phyloP scores from a whole-genome alignment of 2,113 vertebrate genomes.

The Psittacara wagleri region DNA sequence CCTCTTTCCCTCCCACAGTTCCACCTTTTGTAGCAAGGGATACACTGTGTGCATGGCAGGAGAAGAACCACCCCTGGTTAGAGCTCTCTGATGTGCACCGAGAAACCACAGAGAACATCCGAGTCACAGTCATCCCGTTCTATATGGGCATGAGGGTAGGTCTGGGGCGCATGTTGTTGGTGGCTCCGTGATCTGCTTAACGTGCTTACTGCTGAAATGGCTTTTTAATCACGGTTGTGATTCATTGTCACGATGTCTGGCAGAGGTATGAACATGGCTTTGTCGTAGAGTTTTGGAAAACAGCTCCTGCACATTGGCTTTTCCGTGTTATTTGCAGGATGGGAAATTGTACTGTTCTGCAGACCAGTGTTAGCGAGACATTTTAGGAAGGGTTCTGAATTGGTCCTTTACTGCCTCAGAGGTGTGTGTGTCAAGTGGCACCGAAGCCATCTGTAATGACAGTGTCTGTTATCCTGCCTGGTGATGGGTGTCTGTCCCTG shows the following conservation, averaged over 20 bases:
- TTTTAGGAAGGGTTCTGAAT: not conserved
- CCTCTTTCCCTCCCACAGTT: slow-evolving; percentile 51
- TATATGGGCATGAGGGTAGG: slow-evolving; percentile 98
- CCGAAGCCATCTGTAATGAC: not conserved
- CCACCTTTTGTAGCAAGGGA: slow-evolving; percentile 92
- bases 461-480: not conserved
- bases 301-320: not conserved
- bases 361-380: not conserved
- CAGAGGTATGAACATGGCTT: not conserved
- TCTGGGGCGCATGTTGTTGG: rapidly evolving
- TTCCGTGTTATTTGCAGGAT: not conserved
- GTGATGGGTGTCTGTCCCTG: not conserved
- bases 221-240: not conserved
- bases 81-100: slow-evolving; percentile 97
- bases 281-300: not conserved
- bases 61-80: slow-evolving; percentile 98
- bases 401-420: not conserved
- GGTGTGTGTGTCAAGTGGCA: not conserved
- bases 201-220: not conserved
- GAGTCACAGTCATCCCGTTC: slow-evolving; percentile 97
- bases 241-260: rapidly evolving
- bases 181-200: not conserved
- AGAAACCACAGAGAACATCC: slow-evolving; percentile 95
- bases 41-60: slow-evolving; percentile 94
- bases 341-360: not conserved